Base-by-base conservation (phyloP, 2,113 vertebrate genomes). In the Empidonax traillii region DNA sequence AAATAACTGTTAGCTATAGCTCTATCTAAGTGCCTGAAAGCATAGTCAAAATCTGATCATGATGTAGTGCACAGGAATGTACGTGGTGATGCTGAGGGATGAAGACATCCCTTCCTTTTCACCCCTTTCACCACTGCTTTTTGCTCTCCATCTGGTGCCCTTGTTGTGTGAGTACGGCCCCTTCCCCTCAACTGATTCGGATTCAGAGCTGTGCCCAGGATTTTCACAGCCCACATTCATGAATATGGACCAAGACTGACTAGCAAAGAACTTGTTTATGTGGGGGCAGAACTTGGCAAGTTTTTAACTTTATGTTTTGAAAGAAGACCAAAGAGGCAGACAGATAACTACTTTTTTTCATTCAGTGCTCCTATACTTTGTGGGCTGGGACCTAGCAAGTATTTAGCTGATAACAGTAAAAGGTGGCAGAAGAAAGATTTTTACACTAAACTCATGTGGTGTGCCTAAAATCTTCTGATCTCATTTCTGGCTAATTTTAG, bases 141-240 rank as follows among this genome's bases (percentile, higher is more conserved):
- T 51, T 53, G 5, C 21, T 13, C 66, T 75, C 31, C 2, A 1
- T 17, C 31, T 61, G 53, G 37, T 77, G 52, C 28, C 7, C 7
- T 58, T 27, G 8, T 5, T 68, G 25, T 33, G 12, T 30, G 58
- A 37, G 24, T 22, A 13, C 0, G 6, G n/a, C 24, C 25, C 41
- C 33, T 66, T 83, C 35, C 41, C 15, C 31, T 51, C 3, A 0
- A 17, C 33, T 10, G 5, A 5, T 46, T 33, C 1, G 3, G 17
- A 27, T 46, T 75, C 49, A 58, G 78, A 91, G 33, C 31, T 59
- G 30, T 69, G 63, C 59, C 18, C 19, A 8, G 51, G 33, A 10
- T 78, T 84, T 33, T 87, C n/a, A 68, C 22, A 79, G 58, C 44
- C 31, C 17, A 8, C 3, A 0, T 49, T 79, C 21, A 37, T 75